A percentile compares a stretch with the other conserved stretches of the same genome.
phyloP scores from a whole-genome alignment of 1,140 invertebrate genomes.

The Sinonovacula constricta region DNA sequence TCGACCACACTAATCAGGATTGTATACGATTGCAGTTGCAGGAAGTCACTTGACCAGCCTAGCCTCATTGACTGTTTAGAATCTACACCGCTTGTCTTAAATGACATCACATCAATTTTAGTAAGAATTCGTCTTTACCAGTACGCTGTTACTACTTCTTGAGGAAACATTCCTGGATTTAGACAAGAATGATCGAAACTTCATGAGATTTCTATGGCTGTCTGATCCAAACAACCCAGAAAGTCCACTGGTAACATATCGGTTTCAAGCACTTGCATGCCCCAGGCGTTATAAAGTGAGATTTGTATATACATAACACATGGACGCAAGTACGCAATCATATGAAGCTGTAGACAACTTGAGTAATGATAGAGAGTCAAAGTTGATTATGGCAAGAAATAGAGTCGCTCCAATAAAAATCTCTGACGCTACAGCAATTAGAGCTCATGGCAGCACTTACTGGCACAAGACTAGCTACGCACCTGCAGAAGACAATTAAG shows the following conservation, averaged over 20 bases:
- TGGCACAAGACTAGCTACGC: conserved; percentile 38
- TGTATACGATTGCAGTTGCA: conserved; percentile 49
- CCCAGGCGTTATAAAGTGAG: background rate
- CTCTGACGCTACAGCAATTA: conserved; percentile 37
- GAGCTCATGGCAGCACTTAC: conserved; percentile 51
- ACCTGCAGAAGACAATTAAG: conserved; percentile 3
- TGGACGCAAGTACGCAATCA: conserved; percentile 46
- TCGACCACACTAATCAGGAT: background rate
- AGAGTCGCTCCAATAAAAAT: conserved; percentile 34
- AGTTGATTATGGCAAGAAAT: conserved; percentile 45
- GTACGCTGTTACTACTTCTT: background rate
- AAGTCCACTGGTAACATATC: background rate
- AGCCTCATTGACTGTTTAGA: conserved; percentile 21
- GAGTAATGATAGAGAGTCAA: conserved; percentile 1
- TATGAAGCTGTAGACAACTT: conserved; percentile 49
- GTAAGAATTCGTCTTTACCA: background rate
- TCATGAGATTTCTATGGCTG: conserved; percentile 24
- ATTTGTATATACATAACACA: too few species aligned
- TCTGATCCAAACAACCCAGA: conserved; percentile 1
- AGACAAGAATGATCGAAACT: too few species aligned
- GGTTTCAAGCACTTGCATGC: too few species aligned
- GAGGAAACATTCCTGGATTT: conserved; percentile 20
- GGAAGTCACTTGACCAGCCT: background rate
- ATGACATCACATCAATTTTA: background rate
- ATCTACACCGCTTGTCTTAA: background rate